Evolutionary conservation across 2,888 invertebrate genomes (phyloP).

Genomic region (Mythimna albipuncta): DNA sequence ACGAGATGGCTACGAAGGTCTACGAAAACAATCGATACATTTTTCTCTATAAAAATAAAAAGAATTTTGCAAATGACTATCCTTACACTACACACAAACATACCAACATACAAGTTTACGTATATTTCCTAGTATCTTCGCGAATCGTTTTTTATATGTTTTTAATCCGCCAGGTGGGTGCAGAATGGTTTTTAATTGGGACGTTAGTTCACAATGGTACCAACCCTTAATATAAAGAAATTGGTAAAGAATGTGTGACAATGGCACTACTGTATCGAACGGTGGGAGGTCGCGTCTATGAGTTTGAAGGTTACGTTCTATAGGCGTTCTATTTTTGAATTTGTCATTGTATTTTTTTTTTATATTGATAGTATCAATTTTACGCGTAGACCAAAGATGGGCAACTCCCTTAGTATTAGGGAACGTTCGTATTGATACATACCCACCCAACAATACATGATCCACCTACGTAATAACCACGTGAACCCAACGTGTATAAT

Average conservation of each 20-base stretch:
- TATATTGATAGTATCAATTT: constrained; percentile 10
- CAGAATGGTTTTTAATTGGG: constrained; percentile 86
- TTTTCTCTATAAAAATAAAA: neutral
- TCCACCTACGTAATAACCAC: too few species aligned
- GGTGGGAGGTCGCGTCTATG: constrained; percentile 66
- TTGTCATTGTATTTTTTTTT: neutral
- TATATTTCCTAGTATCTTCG: constrained; percentile 13
- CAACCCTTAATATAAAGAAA: constrained; percentile 68
- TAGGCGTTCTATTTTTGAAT: constrained; percentile 9
- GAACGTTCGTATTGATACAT: too few species aligned
- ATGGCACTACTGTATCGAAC: constrained; percentile 53
- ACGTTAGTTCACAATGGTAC: constrained; percentile 68
- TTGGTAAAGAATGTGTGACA: constrained; percentile 61
- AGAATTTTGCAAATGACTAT: too few species aligned
- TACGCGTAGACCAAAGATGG: neutral
- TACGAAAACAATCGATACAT: constrained; percentile 13
- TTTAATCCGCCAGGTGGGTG: constrained; percentile 78
- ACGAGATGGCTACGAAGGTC: constrained; percentile 28
- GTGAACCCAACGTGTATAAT: too few species aligned
- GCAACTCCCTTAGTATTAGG: too few species aligned
- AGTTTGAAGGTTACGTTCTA: constrained; percentile 21
- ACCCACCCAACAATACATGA: too few species aligned
- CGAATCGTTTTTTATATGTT: constrained; percentile 61
- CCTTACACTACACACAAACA: neutral
- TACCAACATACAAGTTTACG: constrained; percentile 11